phyloP scores from a whole-genome alignment of 2,113 vertebrate genomes.

The Trogon surrucura region DNA sequence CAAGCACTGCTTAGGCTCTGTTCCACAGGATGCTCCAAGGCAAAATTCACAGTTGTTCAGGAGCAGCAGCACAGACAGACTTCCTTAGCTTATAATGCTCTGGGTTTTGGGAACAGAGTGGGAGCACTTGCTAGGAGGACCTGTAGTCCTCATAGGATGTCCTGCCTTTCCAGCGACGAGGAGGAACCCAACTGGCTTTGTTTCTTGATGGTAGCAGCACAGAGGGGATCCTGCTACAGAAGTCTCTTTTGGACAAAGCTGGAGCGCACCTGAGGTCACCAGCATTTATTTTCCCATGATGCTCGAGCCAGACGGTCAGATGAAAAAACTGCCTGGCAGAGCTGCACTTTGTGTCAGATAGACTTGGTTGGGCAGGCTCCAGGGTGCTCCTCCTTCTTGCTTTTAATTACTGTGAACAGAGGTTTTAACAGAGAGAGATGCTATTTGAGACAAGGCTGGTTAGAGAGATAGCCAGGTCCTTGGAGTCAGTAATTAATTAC shows the following conservation, averaged over 20 bases:
- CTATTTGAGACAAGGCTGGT: slow-evolving; percentile 67
- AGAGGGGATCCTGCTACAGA: neutral
- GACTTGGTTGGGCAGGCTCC: slow-evolving; percentile 22
- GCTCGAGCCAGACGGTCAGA: neutral
- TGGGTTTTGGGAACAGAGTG: neutral
- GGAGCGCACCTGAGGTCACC: neutral
- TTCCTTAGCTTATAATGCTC: neutral
- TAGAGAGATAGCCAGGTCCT: slow-evolving; percentile 72
- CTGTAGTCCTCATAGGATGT: neutral
- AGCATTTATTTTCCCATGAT: neutral
- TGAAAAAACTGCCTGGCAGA: neutral
- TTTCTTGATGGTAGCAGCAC: neutral
- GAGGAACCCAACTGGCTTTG: neutral
- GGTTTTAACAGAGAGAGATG: slow-evolving; percentile 67
- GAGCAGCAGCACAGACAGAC: neutral
- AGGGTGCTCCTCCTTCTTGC: slow-evolving; percentile 42
- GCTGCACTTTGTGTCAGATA: neutral
- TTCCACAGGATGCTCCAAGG: neutral
- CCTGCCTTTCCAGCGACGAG: neutral
- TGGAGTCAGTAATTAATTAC: slow-evolving; percentile 81
- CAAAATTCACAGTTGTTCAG: neutral
- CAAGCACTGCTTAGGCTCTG: neutral
- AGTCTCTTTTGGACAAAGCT: neutral
- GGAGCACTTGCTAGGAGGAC: neutral
- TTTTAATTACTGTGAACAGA: slow-evolving; percentile 71